phyloP scores from a whole-genome alignment of 1,140 invertebrate genomes.

The Euura lappo region DNA sequence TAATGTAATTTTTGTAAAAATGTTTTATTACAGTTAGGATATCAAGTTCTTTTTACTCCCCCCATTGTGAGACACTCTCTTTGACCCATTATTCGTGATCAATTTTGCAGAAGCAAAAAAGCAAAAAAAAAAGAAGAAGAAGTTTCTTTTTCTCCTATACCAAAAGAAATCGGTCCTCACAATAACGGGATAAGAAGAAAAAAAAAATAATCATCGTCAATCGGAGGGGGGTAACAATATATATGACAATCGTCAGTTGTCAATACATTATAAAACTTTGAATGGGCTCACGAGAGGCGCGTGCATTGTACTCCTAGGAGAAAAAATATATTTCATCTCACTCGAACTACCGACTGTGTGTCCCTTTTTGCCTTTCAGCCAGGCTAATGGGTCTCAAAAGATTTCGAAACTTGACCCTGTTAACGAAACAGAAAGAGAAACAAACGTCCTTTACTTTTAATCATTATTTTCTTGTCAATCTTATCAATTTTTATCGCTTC shows the following conservation, averaged over 20 bases:
- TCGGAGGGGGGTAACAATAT: conserved; percentile 33
- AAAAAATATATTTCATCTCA: neutral
- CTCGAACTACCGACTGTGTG: neutral
- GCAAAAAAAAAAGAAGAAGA: neutral
- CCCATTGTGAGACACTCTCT: neutral
- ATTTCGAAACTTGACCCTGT: conserved; percentile 49
- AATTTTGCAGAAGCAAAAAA: conserved; percentile 51
- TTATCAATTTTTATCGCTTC: neutral
- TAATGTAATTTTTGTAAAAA: too few species aligned
- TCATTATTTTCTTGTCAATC: neutral
- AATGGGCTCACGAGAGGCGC: neutral
- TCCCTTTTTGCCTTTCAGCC: too few species aligned
- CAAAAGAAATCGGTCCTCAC: conserved; percentile 48
- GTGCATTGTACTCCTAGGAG: neutral
- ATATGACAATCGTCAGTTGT: conserved; percentile 36
- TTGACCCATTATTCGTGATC: conserved; percentile 42
- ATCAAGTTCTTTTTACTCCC: too few species aligned
- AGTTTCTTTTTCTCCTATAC: neutral
- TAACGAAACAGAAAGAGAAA: neutral
- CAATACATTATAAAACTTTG: conserved; percentile 27
- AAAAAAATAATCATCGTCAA: conserved; percentile 28
- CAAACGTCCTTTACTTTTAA: conserved; percentile 42
- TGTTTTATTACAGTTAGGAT: too few species aligned
- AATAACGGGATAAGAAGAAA: conserved; percentile 44
- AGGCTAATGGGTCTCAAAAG: conserved; percentile 8